Percentiles rank a stretch among this genome's conserved stretches.
Conservation (phyloP, 2,113 vertebrate genomes). For the Corapipo altera region DNA sequence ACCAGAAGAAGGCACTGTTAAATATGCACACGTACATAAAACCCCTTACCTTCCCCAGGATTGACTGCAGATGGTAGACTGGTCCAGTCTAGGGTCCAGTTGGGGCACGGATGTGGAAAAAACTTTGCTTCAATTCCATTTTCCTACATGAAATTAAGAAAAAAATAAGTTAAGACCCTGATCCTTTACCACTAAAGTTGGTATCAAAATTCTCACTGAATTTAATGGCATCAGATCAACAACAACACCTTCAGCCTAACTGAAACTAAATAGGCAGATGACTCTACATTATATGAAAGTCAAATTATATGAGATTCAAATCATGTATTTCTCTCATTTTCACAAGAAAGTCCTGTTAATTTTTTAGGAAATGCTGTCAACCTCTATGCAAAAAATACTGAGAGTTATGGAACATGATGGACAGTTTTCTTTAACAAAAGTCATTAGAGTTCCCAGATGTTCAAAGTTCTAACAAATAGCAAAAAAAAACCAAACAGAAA, state of each 20-base stretch:
- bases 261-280: not conserved
- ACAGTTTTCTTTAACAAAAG: not conserved
- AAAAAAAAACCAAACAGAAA: not conserved
- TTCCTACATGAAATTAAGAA: conserved; percentile 72
- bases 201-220: not conserved
- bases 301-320: not conserved
- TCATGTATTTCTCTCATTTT: not conserved
- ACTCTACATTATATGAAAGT: not conserved
- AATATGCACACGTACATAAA: not conserved
- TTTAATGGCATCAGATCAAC: not conserved
- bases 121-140: conserved; percentile 86
- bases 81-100: conserved; percentile 88
- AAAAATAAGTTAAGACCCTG: not conserved
- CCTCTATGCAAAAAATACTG: not conserved
- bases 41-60: conserved; percentile 87
- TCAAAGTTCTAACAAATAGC: not conserved
- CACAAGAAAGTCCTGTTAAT: not conserved
- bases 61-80: conserved; percentile 85
- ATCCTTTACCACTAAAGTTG: not conserved
- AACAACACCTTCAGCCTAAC: not conserved
- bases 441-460: not conserved
- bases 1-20: not conserved
- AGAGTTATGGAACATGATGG: not conserved
- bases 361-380: not conserved
- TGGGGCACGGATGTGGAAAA: conserved; percentile 85